A percentile compares a stretch with the other conserved stretches of the same genome.
phyloP scores from a whole-genome alignment of 2,113 vertebrate species.

The Deroptyus accipitrinus region DNA sequence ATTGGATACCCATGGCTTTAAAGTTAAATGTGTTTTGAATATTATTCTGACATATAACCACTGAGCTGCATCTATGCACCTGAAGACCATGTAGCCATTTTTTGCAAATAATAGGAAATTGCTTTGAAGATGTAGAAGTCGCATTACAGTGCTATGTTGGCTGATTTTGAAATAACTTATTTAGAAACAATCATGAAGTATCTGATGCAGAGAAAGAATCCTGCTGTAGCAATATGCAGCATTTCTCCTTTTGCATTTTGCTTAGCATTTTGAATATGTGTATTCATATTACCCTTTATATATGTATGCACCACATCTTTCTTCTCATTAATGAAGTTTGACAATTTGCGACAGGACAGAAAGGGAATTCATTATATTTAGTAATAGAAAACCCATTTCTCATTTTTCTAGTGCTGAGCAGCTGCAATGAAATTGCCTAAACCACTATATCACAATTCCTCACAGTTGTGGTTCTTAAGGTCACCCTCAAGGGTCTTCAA shows the following conservation, averaged over 20 bases:
- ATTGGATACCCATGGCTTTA: neutral
- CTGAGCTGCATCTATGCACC: neutral
- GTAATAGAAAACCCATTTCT: constrained; percentile 82
- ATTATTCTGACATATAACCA: neutral
- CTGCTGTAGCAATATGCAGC: neutral
- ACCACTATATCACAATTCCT: constrained; percentile 65
- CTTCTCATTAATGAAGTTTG: constrained; percentile 78
- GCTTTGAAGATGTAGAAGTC: neutral
- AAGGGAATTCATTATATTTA: constrained; percentile 83
- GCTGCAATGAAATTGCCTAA: constrained; percentile 75
- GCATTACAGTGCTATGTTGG: neutral
- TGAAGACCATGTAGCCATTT: neutral
- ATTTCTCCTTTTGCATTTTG: neutral
- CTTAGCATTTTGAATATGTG: neutral
- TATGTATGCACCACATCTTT: constrained; percentile 37
- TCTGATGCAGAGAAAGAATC: neutral
- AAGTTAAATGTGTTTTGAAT: neutral
- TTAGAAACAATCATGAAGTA: neutral
- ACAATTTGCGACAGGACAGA: constrained; percentile 79
- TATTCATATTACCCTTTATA: constrained; percentile 13
- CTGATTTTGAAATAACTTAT: neutral
- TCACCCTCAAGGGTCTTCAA: constrained; percentile 75
- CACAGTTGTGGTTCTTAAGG: constrained; percentile 71
- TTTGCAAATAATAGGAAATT: neutral
- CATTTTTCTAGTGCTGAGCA: constrained; percentile 70